A percentile compares a stretch with the other conserved stretches of the same genome.
These are phyloP conservation scores for Rhamphomyia laevipes DNA, from an alignment of 2,888 invertebrate species.

Conservation along the genomic window DNA sequence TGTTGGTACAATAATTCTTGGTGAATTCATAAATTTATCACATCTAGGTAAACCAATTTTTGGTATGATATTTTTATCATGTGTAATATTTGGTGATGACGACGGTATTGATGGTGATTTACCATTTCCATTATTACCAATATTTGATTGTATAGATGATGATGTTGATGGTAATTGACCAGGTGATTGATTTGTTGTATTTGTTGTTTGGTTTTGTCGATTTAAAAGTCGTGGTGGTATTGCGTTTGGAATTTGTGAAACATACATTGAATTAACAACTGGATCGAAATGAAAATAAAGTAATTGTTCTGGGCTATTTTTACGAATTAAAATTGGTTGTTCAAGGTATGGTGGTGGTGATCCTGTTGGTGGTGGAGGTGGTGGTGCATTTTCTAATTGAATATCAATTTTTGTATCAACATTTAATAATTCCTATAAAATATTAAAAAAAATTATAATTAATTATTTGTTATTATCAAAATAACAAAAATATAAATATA, in stretches of 20 bases:
- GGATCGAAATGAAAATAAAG: slow-evolving; percentile 34
- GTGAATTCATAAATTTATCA: background rate
- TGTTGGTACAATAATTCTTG: background rate
- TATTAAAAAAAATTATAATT: no score
- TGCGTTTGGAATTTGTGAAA: slow-evolving; percentile 24
- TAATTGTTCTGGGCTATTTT: slow-evolving; percentile 23
- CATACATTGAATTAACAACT: slow-evolving; percentile 26
- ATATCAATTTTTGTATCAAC: slow-evolving; percentile 19
- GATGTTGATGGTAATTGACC: background rate
- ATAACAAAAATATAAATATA: no score
- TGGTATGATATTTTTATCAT: no score
- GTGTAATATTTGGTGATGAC: no score
- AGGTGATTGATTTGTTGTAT: background rate
- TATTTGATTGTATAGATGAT: slow-evolving; percentile 19
- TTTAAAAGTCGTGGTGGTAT: slow-evolving; percentile 25
- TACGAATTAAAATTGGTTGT: slow-evolving; percentile 26
- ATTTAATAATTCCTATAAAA: slow-evolving; percentile 1
- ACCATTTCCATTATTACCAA: slow-evolving; percentile 4
- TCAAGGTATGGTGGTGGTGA: slow-evolving; percentile 23
- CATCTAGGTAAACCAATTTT: background rate
- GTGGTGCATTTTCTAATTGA: slow-evolving; percentile 21
- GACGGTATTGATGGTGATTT: background rate
- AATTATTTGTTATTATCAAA: no score
- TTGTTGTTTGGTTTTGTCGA: background rate
- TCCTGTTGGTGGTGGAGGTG: slow-evolving; percentile 27